Evolutionary conservation across 2,888 invertebrate species (phyloP).

Genomic region (Athetis lepigone): DNA sequence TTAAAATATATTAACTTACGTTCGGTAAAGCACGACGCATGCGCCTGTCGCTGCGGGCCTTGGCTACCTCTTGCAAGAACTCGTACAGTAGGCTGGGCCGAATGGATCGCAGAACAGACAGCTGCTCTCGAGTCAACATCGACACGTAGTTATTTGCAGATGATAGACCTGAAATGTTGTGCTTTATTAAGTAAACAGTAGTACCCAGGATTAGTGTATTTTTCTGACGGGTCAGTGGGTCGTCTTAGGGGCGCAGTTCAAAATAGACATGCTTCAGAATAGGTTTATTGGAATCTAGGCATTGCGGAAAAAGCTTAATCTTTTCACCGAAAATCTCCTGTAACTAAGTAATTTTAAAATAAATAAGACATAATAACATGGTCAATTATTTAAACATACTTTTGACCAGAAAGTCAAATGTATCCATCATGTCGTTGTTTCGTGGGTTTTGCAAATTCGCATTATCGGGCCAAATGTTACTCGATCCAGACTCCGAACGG

Average conservation of each 20-base stretch:
- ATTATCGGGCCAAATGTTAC: conserved; percentile 70
- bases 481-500: conserved; percentile 55
- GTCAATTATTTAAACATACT: too few species aligned
- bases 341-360: too few species aligned
- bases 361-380: too few species aligned
- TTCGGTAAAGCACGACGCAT: conserved; percentile 81
- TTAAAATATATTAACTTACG: conserved; percentile 66
- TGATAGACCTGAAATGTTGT: conserved; percentile 73
- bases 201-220: too few species aligned
- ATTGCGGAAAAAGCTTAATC: too few species aligned
- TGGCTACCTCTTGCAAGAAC: conserved; percentile 83
- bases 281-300: too few species aligned
- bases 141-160: conserved; percentile 86
- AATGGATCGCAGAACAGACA: conserved; percentile 81
- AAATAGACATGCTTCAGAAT: too few species aligned
- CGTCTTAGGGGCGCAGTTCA: too few species aligned
- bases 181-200: neutral
- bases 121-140: conserved; percentile 84
- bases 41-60: conserved; percentile 81
- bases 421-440: conserved; percentile 78
- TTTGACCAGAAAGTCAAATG: conserved; percentile 85
- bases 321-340: too few species aligned
- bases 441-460: conserved; percentile 62
- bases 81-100: conserved; percentile 84
- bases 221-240: too few species aligned